These are phyloP conservation scores for Pammene aurita DNA, from an alignment of 2,888 invertebrate genomes.

Conservation along the genomic window DNA sequence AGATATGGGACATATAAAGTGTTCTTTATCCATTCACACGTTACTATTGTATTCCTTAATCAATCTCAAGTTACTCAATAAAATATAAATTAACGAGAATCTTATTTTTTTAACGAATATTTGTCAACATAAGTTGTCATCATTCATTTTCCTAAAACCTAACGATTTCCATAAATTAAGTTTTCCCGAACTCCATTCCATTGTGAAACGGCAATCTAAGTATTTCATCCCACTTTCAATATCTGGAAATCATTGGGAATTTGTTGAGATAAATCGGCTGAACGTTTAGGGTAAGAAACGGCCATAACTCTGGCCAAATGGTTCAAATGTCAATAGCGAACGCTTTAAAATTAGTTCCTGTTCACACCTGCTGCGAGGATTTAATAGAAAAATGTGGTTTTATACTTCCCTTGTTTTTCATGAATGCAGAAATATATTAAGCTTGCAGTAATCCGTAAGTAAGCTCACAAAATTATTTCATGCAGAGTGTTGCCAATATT, in stretches of 20 bases:
- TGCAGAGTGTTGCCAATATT: neutral
- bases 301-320: conserved; percentile 50
- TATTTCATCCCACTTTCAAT: conserved; percentile 44
- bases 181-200: conserved; percentile 31
- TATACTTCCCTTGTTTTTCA: conserved; percentile 13
- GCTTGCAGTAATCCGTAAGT: neutral
- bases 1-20: too few species aligned
- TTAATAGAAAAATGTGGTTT: conserved; percentile 42
- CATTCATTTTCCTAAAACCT: conserved; percentile 9
- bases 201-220: conserved; percentile 35
- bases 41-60: too few species aligned
- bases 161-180: conserved; percentile 22
- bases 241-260: conserved; percentile 49
- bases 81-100: too few species aligned
- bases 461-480: neutral
- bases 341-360: conserved; percentile 45
- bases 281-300: conserved; percentile 47
- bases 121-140: conserved; percentile 2
- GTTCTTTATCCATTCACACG: too few species aligned
- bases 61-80: too few species aligned
- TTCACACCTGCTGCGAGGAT: conserved; percentile 46
- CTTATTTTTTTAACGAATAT: too few species aligned
- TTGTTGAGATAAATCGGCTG: conserved; percentile 49
- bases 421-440: neutral
- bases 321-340: conserved; percentile 48